Evolutionary conservation across 2,797 vertebrate species (phyloP), one percentile per base, ranked within the genome.

Genomic region (Pipistrellus nathusii): DNA sequence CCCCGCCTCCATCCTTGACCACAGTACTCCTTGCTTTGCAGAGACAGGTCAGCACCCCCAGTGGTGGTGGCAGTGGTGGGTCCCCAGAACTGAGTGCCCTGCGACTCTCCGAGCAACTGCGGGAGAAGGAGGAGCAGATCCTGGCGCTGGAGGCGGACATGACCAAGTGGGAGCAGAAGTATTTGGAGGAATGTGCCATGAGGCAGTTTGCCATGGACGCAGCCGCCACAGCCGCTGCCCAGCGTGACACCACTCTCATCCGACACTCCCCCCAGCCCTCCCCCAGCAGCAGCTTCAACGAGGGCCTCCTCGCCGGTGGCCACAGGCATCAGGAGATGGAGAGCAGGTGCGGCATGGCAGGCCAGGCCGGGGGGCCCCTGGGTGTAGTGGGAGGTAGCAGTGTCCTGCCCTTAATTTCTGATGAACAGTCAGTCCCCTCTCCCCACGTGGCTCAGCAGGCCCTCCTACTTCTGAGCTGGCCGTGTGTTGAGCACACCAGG

Each of bases 91-190:
- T 98, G 80, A 99, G 98, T 0, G 94, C 98, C 12, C 98, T 98
- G 82, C 97, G 96, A 0, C 96, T 99, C 27, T 99, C 99, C 0
- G 99, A 99, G 97, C 99, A 99, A 95, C 97, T 99, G 94, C 98
- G 99, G 88, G 99, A 99, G 97, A 99, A 98, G 72, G 99, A 99
- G 97, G 99, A 99, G 96, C 98, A 98, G 76, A 98, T 99, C 87
- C 97, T 99, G 97, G 99, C 99, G 0, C 98, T 99, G 95, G 99
- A 99, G 97, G 99, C 99, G 0, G 99, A 99, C 96, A 99, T 99
- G 98, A 99, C 99, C 92, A 99, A 99, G 97, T 99, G 99, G 99
- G 99, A 99, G 96, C 99, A 99, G 95, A 99, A 99, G 96, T 99
- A 99, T 90, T 97, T 99, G 96, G 99, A 99, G 97, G 99, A 99